These are phyloP conservation scores for Hydropotes inermis DNA, from an alignment of 2,113 vertebrate genomes.

Conservation along the genomic window DNA sequence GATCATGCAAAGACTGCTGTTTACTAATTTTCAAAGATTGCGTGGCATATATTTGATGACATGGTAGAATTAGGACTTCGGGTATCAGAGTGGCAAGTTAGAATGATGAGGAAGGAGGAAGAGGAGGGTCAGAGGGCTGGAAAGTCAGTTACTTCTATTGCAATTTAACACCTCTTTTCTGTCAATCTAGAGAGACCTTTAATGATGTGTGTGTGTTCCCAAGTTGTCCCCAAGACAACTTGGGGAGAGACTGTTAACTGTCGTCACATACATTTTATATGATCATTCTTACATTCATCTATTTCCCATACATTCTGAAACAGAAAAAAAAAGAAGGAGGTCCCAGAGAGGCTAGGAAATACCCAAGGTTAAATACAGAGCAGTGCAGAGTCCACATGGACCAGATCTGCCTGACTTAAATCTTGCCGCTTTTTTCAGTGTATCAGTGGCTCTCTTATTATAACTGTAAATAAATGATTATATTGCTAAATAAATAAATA, in stretches of 20 bases:
- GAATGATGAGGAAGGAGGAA: not conserved
- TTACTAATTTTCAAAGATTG: not conserved
- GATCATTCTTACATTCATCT: slow-evolving; percentile 26
- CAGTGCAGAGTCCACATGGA: not conserved
- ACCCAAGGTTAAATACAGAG: not conserved
- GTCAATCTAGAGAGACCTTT: not conserved
- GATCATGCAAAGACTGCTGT: not conserved
- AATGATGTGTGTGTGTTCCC: slow-evolving; percentile 1
- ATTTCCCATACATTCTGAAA: slow-evolving; percentile 41
- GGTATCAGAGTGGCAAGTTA: not conserved
- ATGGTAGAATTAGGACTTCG: not conserved
- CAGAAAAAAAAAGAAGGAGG: not conserved
- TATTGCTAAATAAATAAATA: not conserved
- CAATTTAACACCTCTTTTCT: not conserved
- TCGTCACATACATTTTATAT: slow-evolving; percentile 57
- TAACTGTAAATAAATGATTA: not conserved
- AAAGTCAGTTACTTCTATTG: not conserved
- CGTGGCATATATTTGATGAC: not conserved
- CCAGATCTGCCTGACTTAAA: not conserved
- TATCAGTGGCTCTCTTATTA: not conserved
- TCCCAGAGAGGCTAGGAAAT: not conserved
- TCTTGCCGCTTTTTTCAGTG: not conserved
- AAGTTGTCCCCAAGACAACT: slow-evolving; percentile 38
- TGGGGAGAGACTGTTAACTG: slow-evolving; percentile 47
- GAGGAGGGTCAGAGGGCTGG: not conserved